Evolutionary conservation across 2,797 vertebrate species (phyloP), one percentile per base, ranked within the genome.

Genomic region (Cyclura pinguis): DNA sequence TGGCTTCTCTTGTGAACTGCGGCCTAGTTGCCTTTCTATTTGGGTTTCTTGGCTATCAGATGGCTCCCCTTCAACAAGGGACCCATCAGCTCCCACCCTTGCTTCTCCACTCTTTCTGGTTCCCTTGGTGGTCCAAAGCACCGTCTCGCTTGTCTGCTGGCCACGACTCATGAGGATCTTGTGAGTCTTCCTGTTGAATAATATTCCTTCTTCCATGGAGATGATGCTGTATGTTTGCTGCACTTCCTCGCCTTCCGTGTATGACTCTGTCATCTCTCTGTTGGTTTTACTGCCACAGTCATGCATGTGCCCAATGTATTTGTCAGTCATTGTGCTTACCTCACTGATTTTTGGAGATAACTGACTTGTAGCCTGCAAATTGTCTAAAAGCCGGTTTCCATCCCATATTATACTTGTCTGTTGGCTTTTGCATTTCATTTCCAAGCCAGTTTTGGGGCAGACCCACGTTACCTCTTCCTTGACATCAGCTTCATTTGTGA

Each of bases 21-120:
- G 2, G 24, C 5, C 35, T 35, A 2, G 5, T 10, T 1, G 50
- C 5, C 29, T 3, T 47, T 47, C 74, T 27, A 2, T 14, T 22
- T 32, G 52, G 50, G 3, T 35, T 13, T 27, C 7, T 10, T 81
- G 29, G 2, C 13, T 6, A n/a, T 27, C 29, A 0, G 22, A 55
- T 6, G 42, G 62, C 35, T 69, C 47, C 47, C 14, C n/a, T 1
- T 18, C 18, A n/a, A 50, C 50, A 57, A 6, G 20, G 29, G 13
- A 42, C 9, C 35, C 74, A 7, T 74, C 35, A 2, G 1, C 12
- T 4, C 47, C 74, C 7, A 14, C n/a, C 6, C 6, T 24, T 0
- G 4, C 2, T 0, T 4, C 0, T 0, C 0, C 12, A 10, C 59
- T 42, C 27, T 27, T 42, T 0, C 0, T 50, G 0, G 0, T 2